Conservation (phyloP, 2,113 vertebrate species). For the Himantopus leucocephalus region DNA sequence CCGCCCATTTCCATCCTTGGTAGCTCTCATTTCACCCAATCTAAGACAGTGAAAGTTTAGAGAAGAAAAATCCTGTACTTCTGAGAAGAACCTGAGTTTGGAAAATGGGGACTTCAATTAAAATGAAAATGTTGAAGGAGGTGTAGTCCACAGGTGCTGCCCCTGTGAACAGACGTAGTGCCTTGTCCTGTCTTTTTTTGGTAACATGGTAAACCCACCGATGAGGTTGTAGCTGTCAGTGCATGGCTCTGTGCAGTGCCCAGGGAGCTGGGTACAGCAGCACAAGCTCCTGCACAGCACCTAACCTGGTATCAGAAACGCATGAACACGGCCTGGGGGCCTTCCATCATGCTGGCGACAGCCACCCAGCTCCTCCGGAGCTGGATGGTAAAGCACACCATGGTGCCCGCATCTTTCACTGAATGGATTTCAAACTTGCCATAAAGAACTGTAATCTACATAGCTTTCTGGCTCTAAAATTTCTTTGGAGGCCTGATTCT, state of each 20-base stretch:
- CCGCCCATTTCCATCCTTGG: neutral
- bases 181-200: neutral
- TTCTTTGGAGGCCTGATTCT: neutral
- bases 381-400: neutral
- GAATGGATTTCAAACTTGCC: neutral
- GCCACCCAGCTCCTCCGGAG: neutral
- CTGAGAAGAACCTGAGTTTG: neutral
- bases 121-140: neutral
- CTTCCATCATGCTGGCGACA: rapidly evolving
- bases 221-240: neutral
- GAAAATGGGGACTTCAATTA: neutral
- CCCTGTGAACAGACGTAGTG: neutral
- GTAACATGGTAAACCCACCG: neutral
- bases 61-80: neutral
- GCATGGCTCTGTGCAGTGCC: neutral
- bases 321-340: neutral
- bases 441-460: neutral
- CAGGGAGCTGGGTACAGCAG: neutral
- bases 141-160: neutral
- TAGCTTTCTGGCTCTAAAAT: neutral
- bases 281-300: neutral
- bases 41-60: neutral
- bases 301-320: neutral
- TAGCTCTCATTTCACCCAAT: neutral
- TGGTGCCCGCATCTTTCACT: too few relatives aligned